Evolutionary conservation across 2,113 vertebrate genomes (phyloP), one percentile per base, ranked within the genome.

Genomic region (Aviceda subcristata): DNA sequence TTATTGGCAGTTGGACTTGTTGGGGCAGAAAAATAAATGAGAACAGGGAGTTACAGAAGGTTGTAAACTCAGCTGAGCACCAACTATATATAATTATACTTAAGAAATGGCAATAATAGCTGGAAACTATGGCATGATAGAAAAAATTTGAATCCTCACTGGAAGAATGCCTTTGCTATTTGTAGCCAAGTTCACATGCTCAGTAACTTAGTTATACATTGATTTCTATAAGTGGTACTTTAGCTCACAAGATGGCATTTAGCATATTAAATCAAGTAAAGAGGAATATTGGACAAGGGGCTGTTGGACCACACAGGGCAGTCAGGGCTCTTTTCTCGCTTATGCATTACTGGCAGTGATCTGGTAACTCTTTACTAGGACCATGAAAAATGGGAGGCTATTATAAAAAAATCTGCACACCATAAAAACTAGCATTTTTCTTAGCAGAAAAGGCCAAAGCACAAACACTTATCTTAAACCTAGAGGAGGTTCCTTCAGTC

Each of bases 221-320:
- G 86, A 90, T 93, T 94, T 88, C 88, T 71, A 68, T 88, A 56
- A 88, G 34, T n/a, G 68, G 46, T 50, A n/a, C 64, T 75, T 95
- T 11, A 93, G 78, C 71, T 97, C 53, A 55, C 53, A 17, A 57
- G 72, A n/a, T 64, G 56, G 39, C 51, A 75, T 75, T 78, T 78
- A 75, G 68, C 68, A n/a, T 79, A 24, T 56, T 56, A 69, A 90
- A 66, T 73, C 45, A 67, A 81, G 66, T 20, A 34, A 71, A 64
- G 73, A 78, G 29, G 8, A 17, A 43, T 12, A n/a, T 43, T 74
- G 59, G 43, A 41, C 77, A 41, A 76, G 67, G 53, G 22, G 15
- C n/a, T 63, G 1, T 46, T 59, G 41, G 79, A 36, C 43, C n/a
- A 51, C 51, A 29, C 17, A 30, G 41, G 53, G 11, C 48, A 69